Evolutionary conservation across 2,113 vertebrate species (phyloP).

Genomic region (Aptenodytes forsteri): DNA sequence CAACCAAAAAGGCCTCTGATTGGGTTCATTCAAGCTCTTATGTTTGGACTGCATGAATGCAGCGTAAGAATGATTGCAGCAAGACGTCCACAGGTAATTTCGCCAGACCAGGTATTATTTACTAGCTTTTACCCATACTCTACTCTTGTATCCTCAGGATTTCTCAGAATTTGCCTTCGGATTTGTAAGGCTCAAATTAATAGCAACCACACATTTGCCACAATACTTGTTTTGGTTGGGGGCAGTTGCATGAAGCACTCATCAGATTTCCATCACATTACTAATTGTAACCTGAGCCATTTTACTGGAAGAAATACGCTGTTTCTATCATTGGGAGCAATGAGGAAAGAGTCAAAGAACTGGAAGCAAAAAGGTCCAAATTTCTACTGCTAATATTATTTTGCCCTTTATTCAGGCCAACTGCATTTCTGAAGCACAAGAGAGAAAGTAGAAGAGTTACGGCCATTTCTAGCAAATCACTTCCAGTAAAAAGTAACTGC

Average conservation of each 20-base stretch:
- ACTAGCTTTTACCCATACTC: not conserved
- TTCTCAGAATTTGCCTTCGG: not conserved
- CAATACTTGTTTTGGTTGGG: not conserved
- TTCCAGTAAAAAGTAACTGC: conserved; percentile 46
- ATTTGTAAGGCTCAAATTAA: not conserved
- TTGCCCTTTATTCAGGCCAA: conserved; percentile 37
- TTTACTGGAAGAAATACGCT: conserved; percentile 48
- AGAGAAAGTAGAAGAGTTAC: not conserved
- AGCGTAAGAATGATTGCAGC: no score
- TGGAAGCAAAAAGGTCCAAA: conserved; percentile 5
- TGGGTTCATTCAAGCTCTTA: no score
- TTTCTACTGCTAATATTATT: conserved; percentile 1
- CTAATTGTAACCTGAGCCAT: conserved; percentile 48
- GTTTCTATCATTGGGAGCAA: not conserved
- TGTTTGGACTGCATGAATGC: no score
- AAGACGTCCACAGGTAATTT: no score
- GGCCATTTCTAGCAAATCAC: conserved; percentile 29
- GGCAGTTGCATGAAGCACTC: not conserved
- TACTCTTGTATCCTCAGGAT: not conserved
- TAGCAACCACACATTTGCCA: not conserved
- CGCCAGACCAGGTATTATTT: not conserved
- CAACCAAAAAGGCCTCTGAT: no score
- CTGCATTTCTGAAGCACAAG: conserved; percentile 8
- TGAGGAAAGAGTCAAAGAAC: not conserved
- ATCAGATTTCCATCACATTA: not conserved